A percentile compares a stretch with the other conserved stretches of the same genome.
These are phyloP conservation scores for Parascotia fuliginaria DNA, from an alignment of 2,888 invertebrate species.

Conservation along the genomic window DNA sequence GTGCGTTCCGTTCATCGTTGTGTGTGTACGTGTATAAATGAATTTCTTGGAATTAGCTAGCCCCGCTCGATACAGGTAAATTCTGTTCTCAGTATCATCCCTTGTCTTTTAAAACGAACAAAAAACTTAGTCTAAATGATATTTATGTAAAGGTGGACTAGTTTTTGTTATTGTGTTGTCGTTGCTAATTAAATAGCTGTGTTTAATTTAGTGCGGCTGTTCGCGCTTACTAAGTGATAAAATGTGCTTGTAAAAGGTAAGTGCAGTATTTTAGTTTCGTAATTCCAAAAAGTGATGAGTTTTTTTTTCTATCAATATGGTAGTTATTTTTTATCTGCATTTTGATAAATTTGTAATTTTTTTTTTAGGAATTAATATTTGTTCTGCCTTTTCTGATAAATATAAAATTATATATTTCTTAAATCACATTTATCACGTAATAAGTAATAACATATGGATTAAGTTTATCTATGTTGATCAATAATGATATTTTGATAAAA, in stretches of 20 bases:
- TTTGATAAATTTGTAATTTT: too few relatives aligned
- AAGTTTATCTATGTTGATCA: too few relatives aligned
- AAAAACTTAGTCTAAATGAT: not conserved
- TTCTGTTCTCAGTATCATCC: constrained; percentile 21
- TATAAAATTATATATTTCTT: too few relatives aligned
- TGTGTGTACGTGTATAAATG: constrained; percentile 61
- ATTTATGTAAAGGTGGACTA: constrained; percentile 19
- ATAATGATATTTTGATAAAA: too few relatives aligned
- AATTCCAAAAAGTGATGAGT: not conserved
- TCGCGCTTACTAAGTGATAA: not conserved
- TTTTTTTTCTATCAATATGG: not conserved
- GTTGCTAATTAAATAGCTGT: not conserved
- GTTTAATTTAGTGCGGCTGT: not conserved
- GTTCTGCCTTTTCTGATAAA: too few relatives aligned
- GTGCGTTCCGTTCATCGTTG: constrained; percentile 38
- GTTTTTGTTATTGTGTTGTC: constrained; percentile 15
- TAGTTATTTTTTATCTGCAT: too few relatives aligned
- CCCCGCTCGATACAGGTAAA: constrained; percentile 50
- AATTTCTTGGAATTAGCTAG: constrained; percentile 74
- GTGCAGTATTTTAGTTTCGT: not conserved
- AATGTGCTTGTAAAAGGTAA: not conserved
- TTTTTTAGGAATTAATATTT: not conserved
- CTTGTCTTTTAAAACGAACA: not conserved
- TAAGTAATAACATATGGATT: too few relatives aligned
- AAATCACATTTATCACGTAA: too few relatives aligned